Evolutionary conservation across 2,797 vertebrate species (phyloP).

Genomic region (Antrozous pallidus): DNA sequence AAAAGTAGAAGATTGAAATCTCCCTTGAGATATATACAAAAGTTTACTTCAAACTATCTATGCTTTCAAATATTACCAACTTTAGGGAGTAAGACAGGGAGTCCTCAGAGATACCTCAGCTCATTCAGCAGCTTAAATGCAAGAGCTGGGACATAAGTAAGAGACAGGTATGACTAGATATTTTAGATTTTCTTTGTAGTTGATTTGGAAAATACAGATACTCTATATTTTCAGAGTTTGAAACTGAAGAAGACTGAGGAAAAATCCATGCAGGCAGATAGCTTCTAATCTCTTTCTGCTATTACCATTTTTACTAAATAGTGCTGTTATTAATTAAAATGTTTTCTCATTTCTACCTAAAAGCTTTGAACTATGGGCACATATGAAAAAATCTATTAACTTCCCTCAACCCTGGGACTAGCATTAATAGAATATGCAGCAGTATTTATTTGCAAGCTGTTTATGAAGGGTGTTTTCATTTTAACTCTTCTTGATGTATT

Average conservation of each 20-base stretch:
- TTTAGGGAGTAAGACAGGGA: neutral
- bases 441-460: constrained; percentile 63
- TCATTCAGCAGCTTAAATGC: neutral
- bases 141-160: neutral
- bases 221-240: neutral
- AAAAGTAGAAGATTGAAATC: neutral
- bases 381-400: constrained; percentile 29
- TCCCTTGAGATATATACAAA: neutral
- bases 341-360: constrained; percentile 16
- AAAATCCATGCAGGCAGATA: neutral
- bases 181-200: neutral
- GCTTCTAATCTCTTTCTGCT: neutral
- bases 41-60: neutral
- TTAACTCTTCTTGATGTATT: constrained; percentile 68
- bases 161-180: neutral
- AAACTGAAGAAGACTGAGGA: neutral
- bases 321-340: neutral
- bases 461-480: constrained; percentile 69
- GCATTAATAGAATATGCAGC: constrained; percentile 66
- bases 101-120: neutral
- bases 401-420: constrained; percentile 52
- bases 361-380: constrained; percentile 17
- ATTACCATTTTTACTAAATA: constrained; percentile 31
- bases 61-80: neutral
- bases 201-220: neutral